Evolutionary conservation across 2,797 vertebrate genomes (phyloP), one percentile per base, ranked within the genome.

Genomic region (Clarias fuscus): DNA sequence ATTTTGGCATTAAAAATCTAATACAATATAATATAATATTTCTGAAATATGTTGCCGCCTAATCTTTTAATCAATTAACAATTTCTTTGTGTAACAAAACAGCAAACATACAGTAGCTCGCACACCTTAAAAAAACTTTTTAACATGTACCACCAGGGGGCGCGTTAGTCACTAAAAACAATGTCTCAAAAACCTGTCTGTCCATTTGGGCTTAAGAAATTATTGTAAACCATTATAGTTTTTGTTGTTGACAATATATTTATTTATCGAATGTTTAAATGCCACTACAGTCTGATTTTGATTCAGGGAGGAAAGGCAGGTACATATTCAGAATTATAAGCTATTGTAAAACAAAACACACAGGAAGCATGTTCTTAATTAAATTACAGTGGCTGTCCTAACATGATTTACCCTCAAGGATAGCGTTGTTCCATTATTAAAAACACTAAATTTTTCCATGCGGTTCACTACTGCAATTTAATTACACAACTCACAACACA

Each of bases 111-210:
- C 4, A 37, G 37, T 37, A 22, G n/a, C 33, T 10, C 4, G 22
- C 37, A 72, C 20, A 27, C 59, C 37, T 53, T 27, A 24, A 75
- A 48, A 1, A 43, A 40, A 11, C 40, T 43, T 75, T 75, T 48
- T 20, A 30, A 73, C 10, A 56, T 18, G 20, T 24, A 73, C 77
- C 83, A 84, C 68, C 76, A 87, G 76, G 24, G 86, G 86, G 76
- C 1, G 77, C 48, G 14, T 24, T 22, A 64, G 61, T 73, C 73
- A 75, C 67, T 53, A 48, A 67, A 30, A 30, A 68, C 48, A 43
- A 43, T 37, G 14, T 2, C 24, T 64, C 2, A 82, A 58, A 53
- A 5, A 33, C 20, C 4, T 20, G 61, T 15, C 24, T 30, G 18
- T 48, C 24, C 48, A 37, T 40, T 61, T 24, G 15, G 13, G 20